phyloP scores from a whole-genome alignment of 2,888 invertebrate genomes.

The Rhagium mordax region DNA sequence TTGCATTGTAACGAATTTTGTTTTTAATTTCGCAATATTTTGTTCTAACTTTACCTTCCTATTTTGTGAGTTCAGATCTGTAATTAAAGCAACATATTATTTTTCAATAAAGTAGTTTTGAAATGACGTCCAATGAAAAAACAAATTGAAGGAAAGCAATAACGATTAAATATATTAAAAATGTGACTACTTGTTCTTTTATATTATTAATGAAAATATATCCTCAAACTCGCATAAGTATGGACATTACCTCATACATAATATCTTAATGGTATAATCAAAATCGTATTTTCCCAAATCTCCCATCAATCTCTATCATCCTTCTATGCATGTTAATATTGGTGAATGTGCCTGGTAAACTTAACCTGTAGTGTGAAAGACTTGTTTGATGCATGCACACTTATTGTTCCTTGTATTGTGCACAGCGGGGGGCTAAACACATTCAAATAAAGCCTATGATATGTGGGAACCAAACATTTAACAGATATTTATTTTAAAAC shows the following conservation, averaged over 20 bases:
- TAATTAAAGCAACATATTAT: no score
- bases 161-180: no score
- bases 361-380: conserved; percentile 34
- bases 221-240: neutral
- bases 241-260: conserved; percentile 21
- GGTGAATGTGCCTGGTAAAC: conserved; percentile 22
- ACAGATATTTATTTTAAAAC: conserved; percentile 50
- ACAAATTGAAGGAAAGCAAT: no score
- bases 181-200: no score
- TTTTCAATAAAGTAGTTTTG: no score
- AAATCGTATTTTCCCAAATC: conserved; percentile 32
- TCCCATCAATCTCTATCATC: conserved; percentile 38
- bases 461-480: conserved; percentile 47
- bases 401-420: conserved; percentile 47
- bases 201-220: neutral
- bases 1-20: no score
- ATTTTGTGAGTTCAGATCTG: no score
- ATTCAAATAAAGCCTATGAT: conserved; percentile 43
- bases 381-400: conserved; percentile 36
- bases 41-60: no score
- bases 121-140: no score
- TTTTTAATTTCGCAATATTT: no score
- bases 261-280: conserved; percentile 36
- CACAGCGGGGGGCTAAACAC: conserved; percentile 42
- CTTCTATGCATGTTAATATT: conserved; percentile 32